Base-by-base conservation (phyloP, 2,797 vertebrate species). In the Tamandua tetradactyla region DNA sequence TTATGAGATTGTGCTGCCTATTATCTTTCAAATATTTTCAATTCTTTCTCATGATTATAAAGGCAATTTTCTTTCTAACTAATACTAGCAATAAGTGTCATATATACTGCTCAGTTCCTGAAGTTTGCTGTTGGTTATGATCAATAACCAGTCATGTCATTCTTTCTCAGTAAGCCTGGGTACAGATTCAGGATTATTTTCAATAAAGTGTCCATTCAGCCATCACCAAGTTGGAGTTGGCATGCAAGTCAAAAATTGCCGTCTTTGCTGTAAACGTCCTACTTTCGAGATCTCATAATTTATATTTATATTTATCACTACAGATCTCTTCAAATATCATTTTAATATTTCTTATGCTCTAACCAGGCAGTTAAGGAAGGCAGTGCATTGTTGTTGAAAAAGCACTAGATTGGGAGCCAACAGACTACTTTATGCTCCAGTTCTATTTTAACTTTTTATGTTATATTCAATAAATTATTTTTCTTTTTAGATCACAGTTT, bases 21-120 rank as follows among this genome's bases (percentile, higher is more conserved):
- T 86, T 94, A 59, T 75, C 2, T 90, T 83, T 89, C 1, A 74
- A 68, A 44, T 84, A 61, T 59, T 90, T 93, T 79, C 57, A 78
- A 13, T 83, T 71, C 15, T 49, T 69, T 80, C 44, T 44, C 81
- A 42, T 78, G 37, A 18, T 62, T 89, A 27, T 90, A 37, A 82
- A 37, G 68, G 6, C 35, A 82, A 6, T 78, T 59, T 61, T 61
- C 55, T 72, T 87, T 81, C 62, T 90, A 55, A 37, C 32, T 76
- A 57, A 47, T 42, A n/a, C 18, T 87, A 71, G 62, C 47, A 82
- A 57, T 35, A 82, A 30, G 22, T 82, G 47, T 0, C 52, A 32
- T 64, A 32, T 57, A 37, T 64, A 15, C 6, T 66, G 27, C 61
- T 20, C 9, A 18, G 9, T 52, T 55, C 55, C 52, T 32, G 15